phyloP scores from a whole-genome alignment of 2,888 invertebrate genomes.

The Girardia tigrina region DNA sequence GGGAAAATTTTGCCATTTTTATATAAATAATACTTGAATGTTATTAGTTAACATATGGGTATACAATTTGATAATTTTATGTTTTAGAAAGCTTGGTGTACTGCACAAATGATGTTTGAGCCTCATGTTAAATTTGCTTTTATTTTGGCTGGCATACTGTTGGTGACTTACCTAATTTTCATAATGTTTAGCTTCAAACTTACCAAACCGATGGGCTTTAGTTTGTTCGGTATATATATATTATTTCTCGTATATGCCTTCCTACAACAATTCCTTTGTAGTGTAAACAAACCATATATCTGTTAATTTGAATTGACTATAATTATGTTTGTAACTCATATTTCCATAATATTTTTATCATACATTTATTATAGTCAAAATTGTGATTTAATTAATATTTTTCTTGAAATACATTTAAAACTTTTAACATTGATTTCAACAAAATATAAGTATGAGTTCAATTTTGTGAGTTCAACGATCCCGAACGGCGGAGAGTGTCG shows the following conservation, averaged over 20 bases:
- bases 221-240: conserved; percentile 18
- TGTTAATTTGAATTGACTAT: not conserved
- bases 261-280: conserved; percentile 26
- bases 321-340: not conserved
- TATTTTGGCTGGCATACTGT: not conserved
- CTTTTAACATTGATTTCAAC: too few species aligned
- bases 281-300: conserved; percentile 7
- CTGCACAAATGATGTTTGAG: not conserved
- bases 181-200: not conserved
- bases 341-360: too few species aligned
- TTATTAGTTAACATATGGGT: too few species aligned
- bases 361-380: too few species aligned
- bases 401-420: too few species aligned
- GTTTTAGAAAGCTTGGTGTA: conserved; percentile 10
- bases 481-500: too few species aligned
- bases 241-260: conserved; percentile 15
- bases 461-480: too few species aligned
- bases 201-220: not conserved
- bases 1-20: too few species aligned
- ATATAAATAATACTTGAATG: too few species aligned
- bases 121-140: conserved; percentile 26
- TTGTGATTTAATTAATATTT: too few species aligned
- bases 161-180: not conserved
- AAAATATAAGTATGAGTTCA: too few species aligned
- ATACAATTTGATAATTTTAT: too few species aligned